Percentiles rank a stretch among this genome's conserved stretches.
Evolutionary conservation across 2,888 invertebrate genomes (phyloP).

Genomic region (Gortyna flavago): DNA sequence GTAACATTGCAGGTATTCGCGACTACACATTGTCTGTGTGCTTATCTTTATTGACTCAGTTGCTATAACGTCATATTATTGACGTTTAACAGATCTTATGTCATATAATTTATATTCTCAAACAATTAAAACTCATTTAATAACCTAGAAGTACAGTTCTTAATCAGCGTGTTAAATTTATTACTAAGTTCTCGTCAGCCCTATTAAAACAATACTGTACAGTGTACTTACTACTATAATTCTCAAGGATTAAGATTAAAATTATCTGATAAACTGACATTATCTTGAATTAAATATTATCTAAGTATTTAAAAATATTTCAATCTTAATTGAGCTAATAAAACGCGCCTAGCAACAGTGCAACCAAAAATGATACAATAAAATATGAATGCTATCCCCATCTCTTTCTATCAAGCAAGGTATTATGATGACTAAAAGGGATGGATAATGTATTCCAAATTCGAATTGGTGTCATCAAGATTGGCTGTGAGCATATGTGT

Average conservation of each 20-base stretch:
- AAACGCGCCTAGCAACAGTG: conserved; percentile 50
- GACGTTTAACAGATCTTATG: too few relatives aligned
- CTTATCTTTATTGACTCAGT: conserved; percentile 31
- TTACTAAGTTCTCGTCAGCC: conserved; percentile 38
- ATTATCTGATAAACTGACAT: conserved; percentile 47
- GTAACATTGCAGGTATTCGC: neutral
- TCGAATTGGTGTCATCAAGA: conserved; percentile 26
- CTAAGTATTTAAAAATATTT: conserved; percentile 13
- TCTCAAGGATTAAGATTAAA: conserved; percentile 57
- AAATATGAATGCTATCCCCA: conserved; percentile 19
- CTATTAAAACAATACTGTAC: conserved; percentile 44
- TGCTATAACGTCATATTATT: conserved; percentile 5
- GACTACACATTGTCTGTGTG: neutral
- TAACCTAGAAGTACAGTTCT: neutral
- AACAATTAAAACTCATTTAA: neutral
- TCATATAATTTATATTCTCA: neutral
- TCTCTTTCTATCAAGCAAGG: conserved; percentile 31
- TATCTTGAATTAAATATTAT: conserved; percentile 34
- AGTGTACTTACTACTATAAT: conserved; percentile 7
- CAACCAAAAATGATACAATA: conserved; percentile 23
- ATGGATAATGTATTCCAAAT: conserved; percentile 24
- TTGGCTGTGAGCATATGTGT: conserved; percentile 29
- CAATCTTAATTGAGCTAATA: conserved; percentile 19
- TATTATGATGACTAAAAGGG: conserved; percentile 33
- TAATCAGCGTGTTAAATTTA: neutral